Base-by-base conservation (phyloP, 2,888 invertebrate genomes). In the Neocrepidodera transversa region DNA sequence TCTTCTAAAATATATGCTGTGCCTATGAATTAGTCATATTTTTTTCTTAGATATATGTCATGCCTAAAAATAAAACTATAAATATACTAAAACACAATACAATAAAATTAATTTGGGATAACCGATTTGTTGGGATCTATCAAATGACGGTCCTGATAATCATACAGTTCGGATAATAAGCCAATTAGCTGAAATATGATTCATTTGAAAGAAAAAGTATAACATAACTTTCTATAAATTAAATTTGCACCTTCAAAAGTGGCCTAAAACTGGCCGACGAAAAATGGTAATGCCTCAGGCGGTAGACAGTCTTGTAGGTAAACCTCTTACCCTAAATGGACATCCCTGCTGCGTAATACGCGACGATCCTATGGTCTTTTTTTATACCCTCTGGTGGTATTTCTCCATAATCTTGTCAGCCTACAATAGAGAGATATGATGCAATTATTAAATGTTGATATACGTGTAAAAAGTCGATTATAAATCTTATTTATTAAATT, bases 311-410 rank as follows among this genome's bases (percentile, higher is more conserved):
- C 20, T 50, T 50, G 38, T 50, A 71, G 71, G 71, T 69, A 68
- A 71, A 71, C 71, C 63, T 69, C 68, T 70, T 71, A 63, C 71
- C 70, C 68, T 70, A 71, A 66, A 71, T 66, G 71, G 71, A 62
- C 58, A 69, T 66, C 58, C 63, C 62, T 17, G 48, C 66, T 65
- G 61, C 62, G 64, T 63, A 66, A 68, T 60, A 59, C 52, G 53
- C 48, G 53, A 50, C 54, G 47, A 57, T 60, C 59, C 61, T 56
- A 51, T 50, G 43, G 45, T 45, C 26, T 23, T 48, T 42, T 45
- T 43, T 58, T 42, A 45, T 49, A 20, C 47, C 61, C 55, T 57
- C 20, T 10, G 56, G 66, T 63, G 53, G 14, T 62, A 56, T 65
- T 65, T 64, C 65, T 59, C 58, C 65, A 64, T 64, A 65, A 61